These are phyloP conservation scores for Anorthoa munda DNA, from an alignment of 2,888 invertebrate genomes.

Conservation along the genomic window DNA sequence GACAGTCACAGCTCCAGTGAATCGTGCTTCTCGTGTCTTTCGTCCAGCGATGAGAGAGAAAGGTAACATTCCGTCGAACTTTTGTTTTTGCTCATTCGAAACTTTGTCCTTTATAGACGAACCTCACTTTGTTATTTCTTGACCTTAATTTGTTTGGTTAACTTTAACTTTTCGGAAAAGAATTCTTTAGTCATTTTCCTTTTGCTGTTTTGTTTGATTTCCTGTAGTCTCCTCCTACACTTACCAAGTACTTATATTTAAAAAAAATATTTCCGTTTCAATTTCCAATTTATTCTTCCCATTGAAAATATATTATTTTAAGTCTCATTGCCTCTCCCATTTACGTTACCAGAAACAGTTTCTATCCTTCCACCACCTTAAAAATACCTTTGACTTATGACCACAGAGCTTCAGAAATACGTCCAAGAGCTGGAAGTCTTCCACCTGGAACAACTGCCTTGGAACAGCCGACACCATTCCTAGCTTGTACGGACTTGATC, in stretches of 20 bases:
- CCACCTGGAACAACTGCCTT: constrained; percentile 75
- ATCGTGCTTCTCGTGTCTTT: constrained; percentile 80
- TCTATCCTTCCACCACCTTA: background rate
- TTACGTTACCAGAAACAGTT: background rate
- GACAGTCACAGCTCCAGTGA: constrained; percentile 82
- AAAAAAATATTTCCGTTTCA: background rate
- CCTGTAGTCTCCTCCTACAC: background rate
- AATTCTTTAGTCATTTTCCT: background rate
- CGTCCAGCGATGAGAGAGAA: constrained; percentile 79
- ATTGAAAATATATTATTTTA: background rate
- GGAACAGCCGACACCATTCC: constrained; percentile 72
- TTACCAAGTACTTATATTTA: background rate
- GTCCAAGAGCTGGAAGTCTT: constrained; percentile 85
- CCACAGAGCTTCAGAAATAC: constrained; percentile 74
- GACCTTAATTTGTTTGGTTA: constrained; percentile 14
- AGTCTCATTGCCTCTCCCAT: too few relatives aligned
- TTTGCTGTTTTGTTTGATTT: background rate
- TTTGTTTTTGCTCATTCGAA: constrained; percentile 13
- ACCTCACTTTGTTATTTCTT: background rate
- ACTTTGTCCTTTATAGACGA: background rate
- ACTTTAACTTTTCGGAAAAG: background rate
- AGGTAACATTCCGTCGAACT: constrained; percentile 73
- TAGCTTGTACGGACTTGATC: constrained; percentile 84
- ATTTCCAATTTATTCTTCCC: background rate
- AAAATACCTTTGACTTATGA: constrained; percentile 33